Evolutionary conservation across 2,888 invertebrate genomes (phyloP), one percentile per base, ranked within the genome.

Genomic region (Terebella lapidaria): DNA sequence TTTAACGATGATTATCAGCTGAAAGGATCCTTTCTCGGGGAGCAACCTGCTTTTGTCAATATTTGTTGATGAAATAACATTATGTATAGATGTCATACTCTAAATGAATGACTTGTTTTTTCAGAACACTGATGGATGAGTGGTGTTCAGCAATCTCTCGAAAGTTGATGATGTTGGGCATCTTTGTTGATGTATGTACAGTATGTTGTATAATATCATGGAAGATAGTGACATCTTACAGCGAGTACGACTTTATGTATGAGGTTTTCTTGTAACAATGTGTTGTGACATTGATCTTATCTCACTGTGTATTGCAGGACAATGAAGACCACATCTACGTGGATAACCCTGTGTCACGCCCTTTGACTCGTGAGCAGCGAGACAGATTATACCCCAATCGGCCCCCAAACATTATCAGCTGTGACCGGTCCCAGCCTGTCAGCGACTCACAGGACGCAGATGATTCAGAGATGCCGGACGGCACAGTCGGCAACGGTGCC

Each of bases 71-170:
- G n/a, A n/a, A n/a, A n/a, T n/a, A n/a, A n/a, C n/a, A n/a, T n/a
- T n/a, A n/a, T n/a, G n/a, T n/a, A n/a, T n/a, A n/a, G n/a, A n/a
- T n/a, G n/a, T n/a, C n/a, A n/a, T n/a, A n/a, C n/a, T n/a, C n/a
- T n/a, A n/a, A n/a, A n/a, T n/a, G n/a, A n/a, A n/a, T n/a, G n/a
- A n/a, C n/a, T n/a, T n/a, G n/a, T n/a, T 35, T 35, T n/a, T n/a
- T 35, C n/a, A 35, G 42, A n/a, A 35, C 65, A 10, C 65, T 69
- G 51, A 75, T 75, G 76, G 52, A 72, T 26, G 71, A 70, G 10
- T 76, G 76, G 76, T 74, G 74, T 51, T 57, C 68, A 61, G 66
- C 66, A 30, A 54, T 76, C 18, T 72, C 74, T 57, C 63, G 65
- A 45, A 70, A 72, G 47, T 63, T 76, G 1, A 57, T 61, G 22